phyloP scores from a whole-genome alignment of 2,113 vertebrate genomes.

The Cheilinus undulatus region DNA sequence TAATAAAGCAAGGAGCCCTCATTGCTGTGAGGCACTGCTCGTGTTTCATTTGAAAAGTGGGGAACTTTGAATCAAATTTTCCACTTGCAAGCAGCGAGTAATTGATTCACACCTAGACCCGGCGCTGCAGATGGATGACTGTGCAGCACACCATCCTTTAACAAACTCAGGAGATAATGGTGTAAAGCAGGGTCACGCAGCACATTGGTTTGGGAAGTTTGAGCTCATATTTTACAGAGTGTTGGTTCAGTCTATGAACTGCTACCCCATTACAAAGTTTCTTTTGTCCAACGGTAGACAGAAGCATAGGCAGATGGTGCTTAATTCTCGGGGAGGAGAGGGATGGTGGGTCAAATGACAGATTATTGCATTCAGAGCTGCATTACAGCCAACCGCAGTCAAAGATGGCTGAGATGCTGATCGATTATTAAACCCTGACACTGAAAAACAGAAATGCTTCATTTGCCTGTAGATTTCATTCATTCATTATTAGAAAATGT shows the following conservation, averaged over 20 bases:
- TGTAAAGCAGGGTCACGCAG: constrained; percentile 1
- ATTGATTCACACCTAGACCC: constrained; percentile 41
- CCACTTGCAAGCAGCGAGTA: constrained; percentile 50
- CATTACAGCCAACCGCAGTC: too few species aligned
- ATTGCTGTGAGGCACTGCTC: constrained; percentile 21
- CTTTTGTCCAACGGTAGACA: neutral
- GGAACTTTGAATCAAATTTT: constrained; percentile 42
- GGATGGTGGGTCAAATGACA: too few species aligned
- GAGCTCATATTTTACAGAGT: neutral
- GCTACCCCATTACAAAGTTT: neutral
- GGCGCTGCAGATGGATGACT: constrained; percentile 9
- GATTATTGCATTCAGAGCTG: too few species aligned
- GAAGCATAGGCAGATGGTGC: too few species aligned
- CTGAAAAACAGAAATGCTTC: too few species aligned
- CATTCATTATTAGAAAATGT: too few species aligned
- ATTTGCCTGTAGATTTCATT: too few species aligned
- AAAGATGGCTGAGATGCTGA: too few species aligned
- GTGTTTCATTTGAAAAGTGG: constrained; percentile 36
- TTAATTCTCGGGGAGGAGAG: too few species aligned
- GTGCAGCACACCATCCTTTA: constrained; percentile 20
- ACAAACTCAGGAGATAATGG: constrained; percentile 18
- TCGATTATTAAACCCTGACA: too few species aligned
- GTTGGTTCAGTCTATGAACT: neutral
- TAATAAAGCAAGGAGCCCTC: constrained; percentile 28
- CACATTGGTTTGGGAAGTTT: neutral